Evolutionary conservation across 2,888 invertebrate genomes (phyloP).

Genomic region (Lasioglossum malachurum): DNA sequence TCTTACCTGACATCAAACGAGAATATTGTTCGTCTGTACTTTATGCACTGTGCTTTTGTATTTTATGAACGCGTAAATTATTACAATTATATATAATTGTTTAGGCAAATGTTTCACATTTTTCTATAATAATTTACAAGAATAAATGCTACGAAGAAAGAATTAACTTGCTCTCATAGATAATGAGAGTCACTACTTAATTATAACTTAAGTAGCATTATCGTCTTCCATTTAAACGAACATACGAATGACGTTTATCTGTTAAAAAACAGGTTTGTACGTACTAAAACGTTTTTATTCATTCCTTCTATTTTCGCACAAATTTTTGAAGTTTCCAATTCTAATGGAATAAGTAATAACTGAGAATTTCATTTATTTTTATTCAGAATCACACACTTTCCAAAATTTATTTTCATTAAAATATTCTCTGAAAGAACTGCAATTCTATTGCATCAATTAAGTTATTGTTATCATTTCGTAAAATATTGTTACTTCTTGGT

Average conservation of each 20-base stretch:
- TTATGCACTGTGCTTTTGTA: background rate
- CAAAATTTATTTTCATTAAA: too few species aligned
- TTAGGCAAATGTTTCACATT: background rate
- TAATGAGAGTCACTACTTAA: background rate
- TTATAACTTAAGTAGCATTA: background rate
- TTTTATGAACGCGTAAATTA: background rate
- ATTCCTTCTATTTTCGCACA: background rate
- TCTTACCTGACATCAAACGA: slow-evolving; percentile 12
- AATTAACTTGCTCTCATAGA: background rate
- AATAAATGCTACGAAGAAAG: background rate
- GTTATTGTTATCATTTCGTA: too few species aligned
- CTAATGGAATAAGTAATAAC: background rate
- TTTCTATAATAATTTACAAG: background rate
- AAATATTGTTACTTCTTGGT: too few species aligned
- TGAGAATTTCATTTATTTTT: background rate
- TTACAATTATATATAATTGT: background rate
- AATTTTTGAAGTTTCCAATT: background rate
- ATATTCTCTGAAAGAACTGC: too few species aligned
- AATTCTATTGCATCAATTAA: too few species aligned
- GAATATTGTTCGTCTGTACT: background rate
- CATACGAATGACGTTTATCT: background rate
- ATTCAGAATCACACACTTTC: background rate
- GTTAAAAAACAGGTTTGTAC: background rate
- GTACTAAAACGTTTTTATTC: background rate
- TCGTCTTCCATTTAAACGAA: background rate